Base-by-base conservation (phyloP, 2,797 vertebrate species). In the Megaceryle alcyon region DNA sequence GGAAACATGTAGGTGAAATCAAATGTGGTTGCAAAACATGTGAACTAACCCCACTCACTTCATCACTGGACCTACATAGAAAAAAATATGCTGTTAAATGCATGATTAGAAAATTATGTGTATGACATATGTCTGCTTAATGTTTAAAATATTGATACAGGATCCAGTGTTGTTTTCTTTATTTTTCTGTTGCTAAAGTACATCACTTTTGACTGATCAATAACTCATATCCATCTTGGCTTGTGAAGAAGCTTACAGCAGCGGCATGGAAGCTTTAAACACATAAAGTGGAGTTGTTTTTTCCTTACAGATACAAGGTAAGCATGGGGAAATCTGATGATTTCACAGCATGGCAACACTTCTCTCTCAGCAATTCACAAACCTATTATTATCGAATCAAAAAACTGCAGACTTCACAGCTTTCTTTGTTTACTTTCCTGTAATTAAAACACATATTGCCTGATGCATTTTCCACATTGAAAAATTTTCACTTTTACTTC, bases 391-490 rank as follows among this genome's bases (percentile, higher is more conserved):
- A 75, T 49, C 5, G 1, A 96, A 78, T 85, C 43, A 76, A 68
- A 91, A 76, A 82, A 18, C n/a, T 57, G 29, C 33, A 53, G 64
- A 60, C 49, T 88, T 86, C 56, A 88, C 7, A 5, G 48, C 7
- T 77, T 95, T 88, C 70, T 94, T 90, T 66, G 29, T 66, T 90
- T 86, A 41, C 41, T 83, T 88, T 94, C 84, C 68, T 72, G 4
- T 79, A 96, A 95, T 94, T 95, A 96, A 96, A 94, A 68, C 12
- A 82, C 14, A 73, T 9, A 33, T 35, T 20, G 43, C 16, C 29
- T 0, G 0, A 25, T 16, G 29, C 0, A 3, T 37, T 83, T 93
- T 51, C 26, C 49, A 77, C 35, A 19, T 33, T 10, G n/a, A 49
- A 94, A 79, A 70, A 66, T 31, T 6, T 60, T 61, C 37, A 31